Evolutionary conservation across 2,888 invertebrate genomes (phyloP).

Genomic region (Apamea epomidion): DNA sequence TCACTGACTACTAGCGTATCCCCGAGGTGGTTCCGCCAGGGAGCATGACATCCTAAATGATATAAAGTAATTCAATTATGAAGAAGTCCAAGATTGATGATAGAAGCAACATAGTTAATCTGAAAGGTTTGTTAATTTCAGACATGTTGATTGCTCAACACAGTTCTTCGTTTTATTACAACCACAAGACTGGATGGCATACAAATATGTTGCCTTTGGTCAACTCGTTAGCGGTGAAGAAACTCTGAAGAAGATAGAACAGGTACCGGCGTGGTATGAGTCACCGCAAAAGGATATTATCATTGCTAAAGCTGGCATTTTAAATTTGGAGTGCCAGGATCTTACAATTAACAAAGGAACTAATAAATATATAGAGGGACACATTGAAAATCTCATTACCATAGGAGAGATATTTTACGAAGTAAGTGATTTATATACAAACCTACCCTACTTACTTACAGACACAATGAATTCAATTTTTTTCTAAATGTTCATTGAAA

Average conservation of each 20-base stretch:
- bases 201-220: slow-evolving; percentile 93
- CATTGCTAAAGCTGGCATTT: slow-evolving; percentile 79
- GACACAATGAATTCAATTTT: background rate
- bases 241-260: slow-evolving; percentile 91
- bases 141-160: slow-evolving; percentile 92
- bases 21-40: too few species aligned
- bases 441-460: background rate
- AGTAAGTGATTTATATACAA: slow-evolving; percentile 65
- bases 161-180: slow-evolving; percentile 93
- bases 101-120: background rate
- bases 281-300: slow-evolving; percentile 84
- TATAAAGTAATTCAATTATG: background rate
- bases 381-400: slow-evolving; percentile 80
- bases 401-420: slow-evolving; percentile 77
- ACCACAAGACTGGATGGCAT: slow-evolving; percentile 93
- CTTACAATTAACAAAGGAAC: slow-evolving; percentile 78
- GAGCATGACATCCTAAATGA: too few species aligned
- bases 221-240: slow-evolving; percentile 92
- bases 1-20: too few species aligned
- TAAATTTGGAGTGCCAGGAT: slow-evolving; percentile 82
- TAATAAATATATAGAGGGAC: slow-evolving; percentile 79
- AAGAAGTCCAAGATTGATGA: too few species aligned
- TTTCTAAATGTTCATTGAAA: background rate
- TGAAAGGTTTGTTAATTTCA: slow-evolving; percentile 63
- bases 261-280: slow-evolving; percentile 91